Conservation (phyloP, 1,140 invertebrate species). For the Drosophila teissieri region DNA sequence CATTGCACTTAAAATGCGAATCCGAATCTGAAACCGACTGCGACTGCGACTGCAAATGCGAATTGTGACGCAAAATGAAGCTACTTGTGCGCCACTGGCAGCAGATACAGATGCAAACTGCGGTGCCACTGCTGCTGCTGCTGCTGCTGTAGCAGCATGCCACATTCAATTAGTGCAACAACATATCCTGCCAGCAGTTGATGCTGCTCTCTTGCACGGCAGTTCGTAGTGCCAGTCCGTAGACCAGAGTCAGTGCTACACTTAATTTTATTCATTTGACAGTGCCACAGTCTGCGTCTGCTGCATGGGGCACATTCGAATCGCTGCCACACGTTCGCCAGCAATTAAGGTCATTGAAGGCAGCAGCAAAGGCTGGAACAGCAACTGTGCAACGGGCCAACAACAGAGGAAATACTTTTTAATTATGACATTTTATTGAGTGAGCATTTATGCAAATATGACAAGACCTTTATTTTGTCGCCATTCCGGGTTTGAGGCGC, state of each 20-base stretch:
- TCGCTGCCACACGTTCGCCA: conserved; percentile 74
- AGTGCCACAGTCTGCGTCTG: conserved; percentile 48
- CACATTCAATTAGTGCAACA: conserved; percentile 83
- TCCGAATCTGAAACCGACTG: conserved; percentile 46
- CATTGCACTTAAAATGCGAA: conserved; percentile 78
- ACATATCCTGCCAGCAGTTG: conserved; percentile 79
- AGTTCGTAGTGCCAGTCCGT: conserved; percentile 44
- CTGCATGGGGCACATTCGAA: conserved; percentile 55
- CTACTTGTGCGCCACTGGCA: conserved; percentile 74
- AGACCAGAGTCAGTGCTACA: conserved; percentile 65
- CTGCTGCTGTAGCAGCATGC: conserved; percentile 65
- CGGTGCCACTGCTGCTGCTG: conserved; percentile 43
- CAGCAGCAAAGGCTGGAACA: conserved; percentile 30
- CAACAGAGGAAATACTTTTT: conserved; percentile 71
- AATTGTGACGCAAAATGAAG: conserved; percentile 81
- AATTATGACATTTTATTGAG: conserved; percentile 82
- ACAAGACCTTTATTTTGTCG: conserved; percentile 44
- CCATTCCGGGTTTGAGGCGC: conserved; percentile 9
- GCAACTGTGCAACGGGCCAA: conserved; percentile 2
- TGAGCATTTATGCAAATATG: conserved; percentile 73
- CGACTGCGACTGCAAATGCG: conserved; percentile 58
- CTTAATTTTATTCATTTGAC: conserved; percentile 84
- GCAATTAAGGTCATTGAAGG: conserved; percentile 76
- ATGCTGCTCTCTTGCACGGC: conserved; percentile 52
- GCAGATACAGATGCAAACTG: conserved; percentile 35